Base-by-base conservation (phyloP, 2,113 vertebrate species). In the Jacana jacana region DNA sequence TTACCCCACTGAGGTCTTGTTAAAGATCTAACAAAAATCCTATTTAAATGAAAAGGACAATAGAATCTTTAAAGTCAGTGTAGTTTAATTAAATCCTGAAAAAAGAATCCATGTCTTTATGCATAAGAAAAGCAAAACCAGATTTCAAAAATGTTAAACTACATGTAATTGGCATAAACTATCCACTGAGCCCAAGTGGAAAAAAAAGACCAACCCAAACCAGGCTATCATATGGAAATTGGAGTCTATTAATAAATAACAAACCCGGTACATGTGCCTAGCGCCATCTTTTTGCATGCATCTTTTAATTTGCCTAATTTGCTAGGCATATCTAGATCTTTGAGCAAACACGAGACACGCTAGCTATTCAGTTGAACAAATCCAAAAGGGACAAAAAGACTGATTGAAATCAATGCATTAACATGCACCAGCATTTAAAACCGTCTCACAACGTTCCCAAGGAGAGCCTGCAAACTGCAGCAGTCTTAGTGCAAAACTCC, bases 31-130 rank as follows among this genome's bases (percentile, higher is more conserved):
- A 97, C 94, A 98, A 96, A 97, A 97, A 82, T 89, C 96, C 95
- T 94, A 97, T 97, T 98, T 97, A 97, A 98, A 98, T 97, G 92
- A 97, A 96, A 97, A 97, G 95, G 95, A 98, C 98, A 98, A 98
- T 96, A 91, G 95, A 86, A 97, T 94, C 93, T 97, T 97, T 97
- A 96, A 98, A 97, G 90, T 95, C 91, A 48, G 39, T 92, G 80
- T 65, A 96, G 83, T 97, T 98, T 98, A 98, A 98, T 98, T 98
- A 98, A 96, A 97, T 95, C 69, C 72, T 60, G 76, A 94, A 88
- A 87, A 87, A 55, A 93, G 77, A 95, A 96, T 87, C 66, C 70
- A 78, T 64, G 86, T 84, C 83, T 96, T 95, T 91, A 91, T 81
- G 94, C 71, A 80, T 84, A 77, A 80, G 46, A 75, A 83, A 94